Evolutionary conservation across 35 echinoderm and acorn worm genomes (phyloP).

Genomic region (Lytechinus pictus): DNA sequence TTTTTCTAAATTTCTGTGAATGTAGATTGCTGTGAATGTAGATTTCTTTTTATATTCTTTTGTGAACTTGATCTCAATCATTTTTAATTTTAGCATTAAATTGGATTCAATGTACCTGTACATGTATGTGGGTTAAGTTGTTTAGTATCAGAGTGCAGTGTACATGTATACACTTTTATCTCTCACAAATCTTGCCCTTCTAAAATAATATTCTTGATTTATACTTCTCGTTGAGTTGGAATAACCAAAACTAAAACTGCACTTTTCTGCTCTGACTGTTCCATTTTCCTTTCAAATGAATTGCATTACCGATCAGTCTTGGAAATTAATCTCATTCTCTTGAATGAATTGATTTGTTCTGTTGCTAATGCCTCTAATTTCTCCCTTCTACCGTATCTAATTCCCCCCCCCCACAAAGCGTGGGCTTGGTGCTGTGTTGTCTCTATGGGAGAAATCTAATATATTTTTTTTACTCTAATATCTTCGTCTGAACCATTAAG

Average conservation of each 20-base stretch:
- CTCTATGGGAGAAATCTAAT: neutral
- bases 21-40: too few relatives aligned
- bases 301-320: neutral
- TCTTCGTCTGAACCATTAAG: neutral
- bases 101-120: neutral
- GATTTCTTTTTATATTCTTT: too few relatives aligned
- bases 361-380: neutral
- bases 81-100: neutral
- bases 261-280: neutral
- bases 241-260: neutral
- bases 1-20: too few relatives aligned
- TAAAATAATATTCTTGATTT: too few relatives aligned
- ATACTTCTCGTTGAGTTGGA: too few relatives aligned
- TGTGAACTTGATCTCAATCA: too few relatives aligned
- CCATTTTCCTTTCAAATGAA: neutral
- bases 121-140: too few relatives aligned
- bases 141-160: too few relatives aligned
- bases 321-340: neutral
- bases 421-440: neutral
- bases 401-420: neutral
- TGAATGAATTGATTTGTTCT: neutral
- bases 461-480: neutral
- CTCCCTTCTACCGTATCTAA: neutral
- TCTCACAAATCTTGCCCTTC: too few relatives aligned
- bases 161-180: too few relatives aligned